phyloP scores from a whole-genome alignment of 37 sponge, comb jelly and placozoan species.

The Chondrosia reniformis region DNA sequence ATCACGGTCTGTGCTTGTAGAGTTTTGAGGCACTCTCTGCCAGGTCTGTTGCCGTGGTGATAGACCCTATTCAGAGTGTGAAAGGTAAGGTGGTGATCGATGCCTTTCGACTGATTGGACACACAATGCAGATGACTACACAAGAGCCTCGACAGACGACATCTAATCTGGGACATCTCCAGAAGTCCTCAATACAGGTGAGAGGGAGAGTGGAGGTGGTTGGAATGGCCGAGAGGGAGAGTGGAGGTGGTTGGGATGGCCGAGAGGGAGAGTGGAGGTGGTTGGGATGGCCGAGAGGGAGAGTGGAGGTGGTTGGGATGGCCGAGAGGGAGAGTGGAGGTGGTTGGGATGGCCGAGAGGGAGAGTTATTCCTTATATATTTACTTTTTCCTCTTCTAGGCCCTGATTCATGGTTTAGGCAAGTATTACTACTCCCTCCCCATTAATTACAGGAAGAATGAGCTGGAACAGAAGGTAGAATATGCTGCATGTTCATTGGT shows the following conservation, averaged over 20 bases:
- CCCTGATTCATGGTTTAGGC: constrained; percentile 96
- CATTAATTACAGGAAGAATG: constrained; percentile 97
- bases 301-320: not conserved
- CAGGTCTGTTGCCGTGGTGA: constrained; percentile 97
- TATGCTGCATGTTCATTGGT: not conserved
- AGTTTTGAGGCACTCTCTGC: constrained; percentile 97
- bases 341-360: not conserved
- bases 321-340: not conserved
- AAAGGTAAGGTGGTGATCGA: constrained; percentile 99
- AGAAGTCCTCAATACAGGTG: constrained; percentile 98
- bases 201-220: too few species aligned
- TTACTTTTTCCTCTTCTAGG: constrained; percentile 42
- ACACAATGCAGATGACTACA: constrained; percentile 80
- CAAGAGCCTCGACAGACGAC: constrained; percentile 98
- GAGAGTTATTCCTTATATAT: not conserved
- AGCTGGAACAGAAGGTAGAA: constrained; percentile 88
- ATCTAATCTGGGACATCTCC: constrained; percentile 95
- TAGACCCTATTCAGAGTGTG: constrained; percentile 99
- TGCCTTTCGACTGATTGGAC: constrained; percentile 95
- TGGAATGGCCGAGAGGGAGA: not conserved
- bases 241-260: not conserved
- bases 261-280: not conserved
- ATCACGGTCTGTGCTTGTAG: constrained; percentile 29
- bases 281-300: not conserved
- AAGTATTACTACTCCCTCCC: constrained; percentile 97